These are phyloP conservation scores for Todus mexicanus DNA, from an alignment of 2,797 vertebrate genomes.

Conservation along the genomic window DNA sequence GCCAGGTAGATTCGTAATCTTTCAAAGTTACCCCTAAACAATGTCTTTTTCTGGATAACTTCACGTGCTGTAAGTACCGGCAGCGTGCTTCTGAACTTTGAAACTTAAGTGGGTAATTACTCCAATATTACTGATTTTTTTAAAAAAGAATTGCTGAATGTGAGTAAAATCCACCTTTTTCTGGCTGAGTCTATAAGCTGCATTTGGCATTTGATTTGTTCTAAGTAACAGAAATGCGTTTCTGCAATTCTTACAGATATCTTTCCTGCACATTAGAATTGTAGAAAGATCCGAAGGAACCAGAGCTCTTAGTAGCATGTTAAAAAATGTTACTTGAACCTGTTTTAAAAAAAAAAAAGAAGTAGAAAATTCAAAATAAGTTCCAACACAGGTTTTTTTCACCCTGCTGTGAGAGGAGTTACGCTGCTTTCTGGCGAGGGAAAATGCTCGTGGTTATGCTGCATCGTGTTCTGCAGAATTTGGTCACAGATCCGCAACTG, in stretches of 20 bases:
- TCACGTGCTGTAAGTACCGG: neutral
- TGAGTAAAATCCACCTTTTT: neutral
- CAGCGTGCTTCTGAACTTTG: neutral
- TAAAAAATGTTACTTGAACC: neutral
- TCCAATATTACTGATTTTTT: neutral
- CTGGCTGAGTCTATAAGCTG: neutral
- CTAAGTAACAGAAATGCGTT: neutral
- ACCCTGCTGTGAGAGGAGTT: neutral
- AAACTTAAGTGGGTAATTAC: neutral
- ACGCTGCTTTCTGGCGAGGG: neutral
- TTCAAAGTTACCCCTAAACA: neutral
- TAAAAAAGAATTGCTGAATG: neutral
- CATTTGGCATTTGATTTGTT: neutral
- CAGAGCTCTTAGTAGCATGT: neutral
- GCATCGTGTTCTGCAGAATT: neutral
- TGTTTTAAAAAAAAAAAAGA: too few relatives aligned
- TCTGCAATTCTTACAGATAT: neutral
- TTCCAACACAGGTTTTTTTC: neutral
- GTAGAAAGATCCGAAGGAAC: neutral
- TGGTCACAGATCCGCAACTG: neutral
- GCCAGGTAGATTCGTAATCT: too few relatives aligned
- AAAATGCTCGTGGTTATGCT: neutral
- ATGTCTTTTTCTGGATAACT: rapidly evolving
- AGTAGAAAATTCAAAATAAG: neutral
- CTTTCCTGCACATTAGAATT: neutral